Evolutionary conservation across 2,113 vertebrate species (phyloP), one percentile per base, ranked within the genome.

Genomic region (Suncus etruscus): DNA sequence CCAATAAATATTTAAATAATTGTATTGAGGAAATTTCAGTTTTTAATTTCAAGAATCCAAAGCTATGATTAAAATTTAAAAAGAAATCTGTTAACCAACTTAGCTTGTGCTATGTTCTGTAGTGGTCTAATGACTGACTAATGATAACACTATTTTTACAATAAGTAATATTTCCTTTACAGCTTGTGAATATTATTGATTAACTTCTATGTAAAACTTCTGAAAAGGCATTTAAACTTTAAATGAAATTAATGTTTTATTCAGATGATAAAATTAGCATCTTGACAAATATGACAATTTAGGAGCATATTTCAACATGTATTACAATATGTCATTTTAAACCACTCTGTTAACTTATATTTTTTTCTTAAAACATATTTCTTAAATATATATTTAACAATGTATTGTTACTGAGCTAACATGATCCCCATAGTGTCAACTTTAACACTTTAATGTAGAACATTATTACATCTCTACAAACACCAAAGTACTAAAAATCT

Each of bases 191-290:
- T 32, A 32, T 70, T 80, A 18, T 10, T 68, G 47, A 66, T 78
- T 83, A 87, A 47, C 4, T 84, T 83, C 20, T 75, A 11, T 70
- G 39, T 48, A 45, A 22, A 88, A 65, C 25, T 76, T 85, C 24
- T 29, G 7, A 76, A 10, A 32, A 70, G 68, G 68, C 63, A 70
- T 32, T 80, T 84, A 70, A 73, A 66, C 16, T 63, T 94, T 47
- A 85, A 69, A 65, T 75, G 6, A 39, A 83, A 68, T 83, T 39
- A 54, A 31, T 69, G 8, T 69, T 70, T 63, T 83, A 54, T 80
- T 91, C 11, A 84, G 29, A 75, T 92, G 31, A 79, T 2, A 76
- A 87, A 87, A 87, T 74, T 14, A 69, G 31, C n/a, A 50, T 50
- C 8, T 45, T 69, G 1, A 78, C 25, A 66, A 68, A 78, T 83